phyloP scores from a whole-genome alignment of 2,888 invertebrate genomes.

The Galeopsomyia nigrocyanea region DNA sequence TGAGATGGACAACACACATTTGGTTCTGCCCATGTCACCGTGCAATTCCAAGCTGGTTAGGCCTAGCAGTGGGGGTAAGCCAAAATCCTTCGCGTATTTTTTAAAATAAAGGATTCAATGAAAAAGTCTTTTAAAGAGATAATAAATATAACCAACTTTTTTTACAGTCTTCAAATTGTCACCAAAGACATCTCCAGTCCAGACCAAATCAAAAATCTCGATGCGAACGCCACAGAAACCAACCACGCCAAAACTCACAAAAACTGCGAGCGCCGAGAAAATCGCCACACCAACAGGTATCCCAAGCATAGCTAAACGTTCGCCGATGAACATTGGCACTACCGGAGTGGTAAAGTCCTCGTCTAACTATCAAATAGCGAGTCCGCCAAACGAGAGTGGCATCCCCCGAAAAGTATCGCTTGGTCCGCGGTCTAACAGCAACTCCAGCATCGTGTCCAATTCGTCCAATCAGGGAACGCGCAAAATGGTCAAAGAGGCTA shows the following conservation, averaged over 20 bases:
- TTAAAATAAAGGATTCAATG: conserved; percentile 1
- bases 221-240: conserved; percentile 50
- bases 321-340: conserved; percentile 45
- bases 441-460: conserved; percentile 70
- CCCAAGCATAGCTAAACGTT: conserved; percentile 49
- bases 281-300: conserved; percentile 51
- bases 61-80: conserved; percentile 27
- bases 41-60: conserved; percentile 22
- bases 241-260: conserved; percentile 49
- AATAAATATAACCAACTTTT: no score
- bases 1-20: conserved; percentile 63
- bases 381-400: conserved; percentile 54
- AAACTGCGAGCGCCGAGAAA: conserved; percentile 55
- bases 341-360: conserved; percentile 32
- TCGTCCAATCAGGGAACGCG: conserved; percentile 55
- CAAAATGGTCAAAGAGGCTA: conserved; percentile 73
- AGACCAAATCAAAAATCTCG: conserved; percentile 56
- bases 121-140: no score
- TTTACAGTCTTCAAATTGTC: conserved; percentile 26
- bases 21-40: conserved; percentile 54
- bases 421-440: conserved; percentile 72
- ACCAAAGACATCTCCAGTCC: conserved; percentile 43
- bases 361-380: conserved; percentile 47
- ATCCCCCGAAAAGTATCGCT: conserved; percentile 51
- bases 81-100: background rate